Conservation (phyloP, 2,888 invertebrate species). For the Sericinus montela region DNA sequence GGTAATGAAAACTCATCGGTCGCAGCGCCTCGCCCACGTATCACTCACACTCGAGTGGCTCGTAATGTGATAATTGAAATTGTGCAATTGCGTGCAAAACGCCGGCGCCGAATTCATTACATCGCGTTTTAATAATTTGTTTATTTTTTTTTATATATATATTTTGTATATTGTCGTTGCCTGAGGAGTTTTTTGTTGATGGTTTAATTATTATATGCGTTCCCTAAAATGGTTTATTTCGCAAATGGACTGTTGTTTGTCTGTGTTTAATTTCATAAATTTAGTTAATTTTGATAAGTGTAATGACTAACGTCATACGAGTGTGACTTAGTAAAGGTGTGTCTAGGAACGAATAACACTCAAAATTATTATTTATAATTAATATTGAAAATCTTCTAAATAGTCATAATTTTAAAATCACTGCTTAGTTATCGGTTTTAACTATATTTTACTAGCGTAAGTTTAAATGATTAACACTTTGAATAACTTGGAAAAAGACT, state of each 20-base stretch:
- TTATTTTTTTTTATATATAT: constrained; percentile 39
- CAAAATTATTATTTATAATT: no score
- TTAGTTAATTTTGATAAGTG: constrained; percentile 12
- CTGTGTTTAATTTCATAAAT: constrained; percentile 5
- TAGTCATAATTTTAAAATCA: no score
- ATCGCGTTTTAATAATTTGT: constrained; percentile 58
- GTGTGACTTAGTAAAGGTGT: no score
- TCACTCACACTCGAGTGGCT: constrained; percentile 35
- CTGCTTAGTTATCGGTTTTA: no score
- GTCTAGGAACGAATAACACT: no score
- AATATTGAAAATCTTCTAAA: no score
- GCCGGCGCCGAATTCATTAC: constrained; percentile 72
- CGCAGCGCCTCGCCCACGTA: constrained; percentile 29
- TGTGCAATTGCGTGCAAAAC: constrained; percentile 79
- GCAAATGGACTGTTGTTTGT: constrained; percentile 32
- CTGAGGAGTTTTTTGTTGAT: constrained; percentile 50
- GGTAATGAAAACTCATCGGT: constrained; percentile 24
- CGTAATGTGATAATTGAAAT: constrained; percentile 79
- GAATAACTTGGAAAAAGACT: no score
- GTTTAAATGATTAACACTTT: no score
- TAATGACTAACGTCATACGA: constrained; percentile 11
- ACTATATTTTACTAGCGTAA: no score
- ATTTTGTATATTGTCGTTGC: constrained; percentile 47
- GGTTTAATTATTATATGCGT: constrained; percentile 60
- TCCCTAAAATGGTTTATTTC: constrained; percentile 40